Conservation (phyloP, 1,140 invertebrate species). For the Oscheius sp. region DNA sequence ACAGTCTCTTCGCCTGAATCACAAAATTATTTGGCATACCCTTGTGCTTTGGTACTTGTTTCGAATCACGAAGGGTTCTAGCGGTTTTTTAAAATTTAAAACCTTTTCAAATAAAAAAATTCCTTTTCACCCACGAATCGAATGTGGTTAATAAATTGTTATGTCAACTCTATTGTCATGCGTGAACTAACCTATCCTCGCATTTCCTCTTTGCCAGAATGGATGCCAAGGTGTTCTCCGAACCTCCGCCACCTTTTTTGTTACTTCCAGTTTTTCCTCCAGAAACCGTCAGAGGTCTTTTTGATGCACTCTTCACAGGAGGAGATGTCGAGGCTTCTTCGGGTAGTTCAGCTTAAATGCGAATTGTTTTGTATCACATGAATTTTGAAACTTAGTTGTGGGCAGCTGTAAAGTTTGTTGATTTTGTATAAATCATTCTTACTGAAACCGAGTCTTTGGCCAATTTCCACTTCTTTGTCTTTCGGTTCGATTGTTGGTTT, state of each 20-base stretch:
- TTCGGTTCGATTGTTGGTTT: constrained; percentile 60
- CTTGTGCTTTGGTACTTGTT: neutral
- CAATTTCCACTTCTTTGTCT: constrained; percentile 54
- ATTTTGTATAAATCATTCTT: constrained; percentile 47
- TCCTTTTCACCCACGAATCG: too few species aligned
- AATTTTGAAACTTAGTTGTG: constrained; percentile 34
- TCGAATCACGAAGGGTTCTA: constrained; percentile 9
- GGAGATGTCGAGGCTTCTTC: neutral
- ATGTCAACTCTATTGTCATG: constrained; percentile 28
- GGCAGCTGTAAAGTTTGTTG: constrained; percentile 46
- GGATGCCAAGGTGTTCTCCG: constrained; percentile 12
- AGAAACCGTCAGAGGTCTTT: neutral
- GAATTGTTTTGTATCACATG: neutral
- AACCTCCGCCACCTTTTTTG: neutral
- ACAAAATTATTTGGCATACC: neutral
- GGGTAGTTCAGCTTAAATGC: neutral
- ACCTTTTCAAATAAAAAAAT: too few species aligned
- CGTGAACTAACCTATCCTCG: constrained; percentile 8
- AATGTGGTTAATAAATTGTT: too few species aligned
- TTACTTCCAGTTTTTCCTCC: constrained; percentile 13
- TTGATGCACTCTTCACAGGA: constrained; percentile 6
- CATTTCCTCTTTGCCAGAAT: constrained; percentile 19
- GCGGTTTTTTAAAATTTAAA: neutral
- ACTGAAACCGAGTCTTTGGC: constrained; percentile 62
- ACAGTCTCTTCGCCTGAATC: constrained; percentile 47